A percentile compares a stretch with the other conserved stretches of the same genome.
Conservation (phyloP, 2,113 vertebrate genomes). For the Serinus canaria region DNA sequence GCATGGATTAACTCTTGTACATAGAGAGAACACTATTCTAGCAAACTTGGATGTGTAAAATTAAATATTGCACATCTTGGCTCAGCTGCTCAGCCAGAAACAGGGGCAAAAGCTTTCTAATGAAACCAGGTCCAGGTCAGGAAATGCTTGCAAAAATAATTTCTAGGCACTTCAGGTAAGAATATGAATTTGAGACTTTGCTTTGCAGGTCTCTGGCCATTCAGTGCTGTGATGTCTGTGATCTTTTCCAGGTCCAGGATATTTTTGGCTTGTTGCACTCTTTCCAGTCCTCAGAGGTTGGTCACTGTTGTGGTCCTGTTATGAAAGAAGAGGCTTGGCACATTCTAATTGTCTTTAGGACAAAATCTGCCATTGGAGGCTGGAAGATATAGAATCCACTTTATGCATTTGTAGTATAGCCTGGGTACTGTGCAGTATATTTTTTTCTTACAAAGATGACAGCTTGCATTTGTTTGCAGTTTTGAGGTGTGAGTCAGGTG, state of each 20-base stretch:
- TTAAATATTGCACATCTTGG: neutral
- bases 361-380: neutral
- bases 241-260: neutral
- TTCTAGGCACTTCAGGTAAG: neutral
- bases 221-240: neutral
- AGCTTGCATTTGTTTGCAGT: neutral
- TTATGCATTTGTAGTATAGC: neutral
- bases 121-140: neutral
- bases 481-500: neutral
- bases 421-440: neutral
- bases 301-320: rapidly evolving
- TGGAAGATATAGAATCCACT: neutral
- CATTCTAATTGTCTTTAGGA: neutral
- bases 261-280: neutral
- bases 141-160: neutral
- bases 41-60: neutral
- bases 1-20: neutral
- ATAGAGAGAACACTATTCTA: neutral
- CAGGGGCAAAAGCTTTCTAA: neutral
- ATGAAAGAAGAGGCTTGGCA: neutral
- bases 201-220: neutral
- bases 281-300: neutral
- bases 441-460: neutral
- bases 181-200: neutral
- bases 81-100: neutral